Evolutionary conservation across 2,113 vertebrate species (phyloP).

Genomic region (Oxygymnocypris stewartii): DNA sequence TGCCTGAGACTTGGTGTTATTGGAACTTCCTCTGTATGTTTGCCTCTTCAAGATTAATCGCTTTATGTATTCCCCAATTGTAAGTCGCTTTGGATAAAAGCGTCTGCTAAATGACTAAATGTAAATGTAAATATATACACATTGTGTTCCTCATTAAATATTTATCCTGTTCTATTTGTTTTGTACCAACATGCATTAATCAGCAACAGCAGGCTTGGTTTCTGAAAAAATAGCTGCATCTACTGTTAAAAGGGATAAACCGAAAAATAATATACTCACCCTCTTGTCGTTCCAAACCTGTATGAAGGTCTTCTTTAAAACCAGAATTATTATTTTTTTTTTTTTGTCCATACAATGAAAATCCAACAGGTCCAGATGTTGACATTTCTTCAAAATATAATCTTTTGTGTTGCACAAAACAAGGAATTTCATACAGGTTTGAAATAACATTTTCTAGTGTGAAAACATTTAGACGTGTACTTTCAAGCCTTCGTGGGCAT

Average conservation of each 20-base stretch:
- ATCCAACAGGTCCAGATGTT: not conserved
- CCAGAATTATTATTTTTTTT: not conserved
- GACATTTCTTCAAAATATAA: not conserved
- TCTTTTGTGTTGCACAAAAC: not conserved
- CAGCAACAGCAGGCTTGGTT: not conserved
- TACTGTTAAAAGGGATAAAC: not conserved
- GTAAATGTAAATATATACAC: too few relatives aligned
- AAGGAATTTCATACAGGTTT: not conserved
- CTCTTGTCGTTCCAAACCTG: not conserved
- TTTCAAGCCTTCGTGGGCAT: constrained; percentile 51
- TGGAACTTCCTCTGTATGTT: too few relatives aligned
- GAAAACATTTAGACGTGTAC: not conserved
- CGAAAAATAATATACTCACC: not conserved
- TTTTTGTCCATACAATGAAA: not conserved
- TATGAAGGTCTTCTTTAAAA: not conserved
- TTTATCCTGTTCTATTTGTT: not conserved
- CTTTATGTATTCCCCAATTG: too few relatives aligned
- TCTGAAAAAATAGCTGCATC: not conserved
- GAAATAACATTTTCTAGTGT: not conserved
- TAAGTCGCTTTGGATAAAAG: too few relatives aligned
- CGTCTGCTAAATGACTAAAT: too few relatives aligned
- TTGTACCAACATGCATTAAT: not conserved
- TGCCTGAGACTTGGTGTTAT: too few relatives aligned
- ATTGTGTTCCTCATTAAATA: constrained; percentile 11
- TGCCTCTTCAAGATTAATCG: too few relatives aligned